Evolutionary conservation across 2,797 vertebrate species (phyloP).

Genomic region (Zalophus californianus): DNA sequence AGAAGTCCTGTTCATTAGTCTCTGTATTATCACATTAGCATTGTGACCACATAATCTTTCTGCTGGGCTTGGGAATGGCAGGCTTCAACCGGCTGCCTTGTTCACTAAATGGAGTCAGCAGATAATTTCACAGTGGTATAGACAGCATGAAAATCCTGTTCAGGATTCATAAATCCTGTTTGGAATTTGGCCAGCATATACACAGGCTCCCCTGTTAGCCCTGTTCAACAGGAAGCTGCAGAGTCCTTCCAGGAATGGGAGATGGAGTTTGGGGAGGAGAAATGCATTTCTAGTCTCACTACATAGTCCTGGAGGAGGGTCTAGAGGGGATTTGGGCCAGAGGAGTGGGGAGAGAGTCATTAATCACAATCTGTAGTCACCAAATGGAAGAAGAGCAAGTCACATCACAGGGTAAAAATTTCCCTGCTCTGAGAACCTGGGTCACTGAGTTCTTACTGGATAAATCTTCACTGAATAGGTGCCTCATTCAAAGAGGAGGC

Average conservation of each 20-base stretch:
- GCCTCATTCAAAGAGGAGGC: not conserved
- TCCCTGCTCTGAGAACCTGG: too few relatives aligned
- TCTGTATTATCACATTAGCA: not conserved
- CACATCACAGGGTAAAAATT: not conserved
- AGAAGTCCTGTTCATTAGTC: not conserved
- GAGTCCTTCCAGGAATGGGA: slow-evolving; percentile 8
- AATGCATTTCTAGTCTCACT: not conserved
- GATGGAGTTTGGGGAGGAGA: not conserved
- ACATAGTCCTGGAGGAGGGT: not conserved
- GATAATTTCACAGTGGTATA: slow-evolving; percentile 76
- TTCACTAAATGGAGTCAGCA: slow-evolving; percentile 77
- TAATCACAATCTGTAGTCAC: not conserved
- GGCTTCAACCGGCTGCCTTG: slow-evolving; percentile 64
- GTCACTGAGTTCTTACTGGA: not conserved
- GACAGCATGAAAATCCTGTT: slow-evolving; percentile 70
- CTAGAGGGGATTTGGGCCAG: not conserved
- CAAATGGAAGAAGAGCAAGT: not conserved
- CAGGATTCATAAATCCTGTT: slow-evolving; percentile 66
- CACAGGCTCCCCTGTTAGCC: not conserved
- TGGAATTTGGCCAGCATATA: slow-evolving; percentile 46
- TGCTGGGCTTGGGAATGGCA: slow-evolving; percentile 17
- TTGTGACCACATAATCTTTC: not conserved
- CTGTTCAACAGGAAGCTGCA: not conserved
- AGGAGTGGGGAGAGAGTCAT: not conserved
- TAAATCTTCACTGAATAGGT: not conserved